These are phyloP conservation scores for Drosophila quadrilineata DNA, from an alignment of 1,140 invertebrate species.

Conservation along the genomic window DNA sequence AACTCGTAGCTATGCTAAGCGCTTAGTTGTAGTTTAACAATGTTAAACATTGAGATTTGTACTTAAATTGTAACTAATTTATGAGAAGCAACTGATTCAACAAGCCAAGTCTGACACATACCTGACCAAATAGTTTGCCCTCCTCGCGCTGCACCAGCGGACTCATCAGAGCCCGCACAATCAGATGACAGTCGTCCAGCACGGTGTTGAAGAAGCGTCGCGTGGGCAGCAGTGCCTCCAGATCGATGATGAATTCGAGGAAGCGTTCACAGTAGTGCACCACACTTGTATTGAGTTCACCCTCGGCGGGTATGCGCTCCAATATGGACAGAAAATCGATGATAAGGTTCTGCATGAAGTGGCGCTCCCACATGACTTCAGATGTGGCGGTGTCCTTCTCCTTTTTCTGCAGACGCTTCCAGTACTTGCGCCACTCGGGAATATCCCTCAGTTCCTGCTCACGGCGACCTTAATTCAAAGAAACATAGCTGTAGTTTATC, in stretches of 20 bases:
- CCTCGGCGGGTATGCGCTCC: slow-evolving; percentile 87
- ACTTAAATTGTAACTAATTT: slow-evolving; percentile 67
- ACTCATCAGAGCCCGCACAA: slow-evolving; percentile 94
- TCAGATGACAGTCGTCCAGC: slow-evolving; percentile 96
- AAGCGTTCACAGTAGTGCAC: slow-evolving; percentile 96
- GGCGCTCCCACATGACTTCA: slow-evolving; percentile 92
- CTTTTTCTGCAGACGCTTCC: slow-evolving; percentile 92
- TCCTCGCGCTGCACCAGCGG: slow-evolving; percentile 88
- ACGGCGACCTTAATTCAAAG: slow-evolving; percentile 83
- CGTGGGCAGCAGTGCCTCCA: slow-evolving; percentile 97
- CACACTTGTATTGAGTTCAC: slow-evolving; percentile 83
- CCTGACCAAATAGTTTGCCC: slow-evolving; percentile 95
- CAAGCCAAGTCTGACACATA: slow-evolving; percentile 82
- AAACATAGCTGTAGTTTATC: not conserved
- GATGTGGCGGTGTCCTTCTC: slow-evolving; percentile 85
- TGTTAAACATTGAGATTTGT: slow-evolving; percentile 74
- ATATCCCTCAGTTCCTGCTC: slow-evolving; percentile 92
- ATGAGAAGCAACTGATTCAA: slow-evolving; percentile 50
- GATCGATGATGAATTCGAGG: slow-evolving; percentile 96
- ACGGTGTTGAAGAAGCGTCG: slow-evolving; percentile 98
- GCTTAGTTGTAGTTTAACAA: slow-evolving; percentile 68
- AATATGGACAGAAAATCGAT: slow-evolving; percentile 94
- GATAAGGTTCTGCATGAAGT: slow-evolving; percentile 93
- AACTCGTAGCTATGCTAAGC: slow-evolving; percentile 51
- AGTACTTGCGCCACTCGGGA: slow-evolving; percentile 96